A percentile compares a stretch with the other conserved stretches of the same genome.
Conservation (phyloP, 2,797 vertebrate genomes). For the Telmatherina bonti region DNA sequence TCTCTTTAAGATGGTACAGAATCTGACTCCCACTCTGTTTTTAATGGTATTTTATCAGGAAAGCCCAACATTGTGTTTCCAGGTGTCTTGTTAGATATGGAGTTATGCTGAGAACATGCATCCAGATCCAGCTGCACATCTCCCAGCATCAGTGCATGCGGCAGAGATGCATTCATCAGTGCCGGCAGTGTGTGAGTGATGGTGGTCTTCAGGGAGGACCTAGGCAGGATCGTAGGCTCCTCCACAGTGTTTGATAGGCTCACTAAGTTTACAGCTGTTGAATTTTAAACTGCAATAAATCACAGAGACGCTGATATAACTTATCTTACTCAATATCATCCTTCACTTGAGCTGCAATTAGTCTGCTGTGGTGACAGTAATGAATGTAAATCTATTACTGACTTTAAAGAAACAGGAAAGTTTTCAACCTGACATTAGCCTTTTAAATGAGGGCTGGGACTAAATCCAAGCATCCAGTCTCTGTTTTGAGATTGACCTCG, state of each 20-base stretch:
- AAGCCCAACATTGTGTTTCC: no score
- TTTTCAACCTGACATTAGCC: no score
- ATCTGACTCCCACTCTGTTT: no score
- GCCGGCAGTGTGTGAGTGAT: constrained; percentile 1
- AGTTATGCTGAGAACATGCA: background rate
- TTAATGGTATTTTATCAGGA: no score
- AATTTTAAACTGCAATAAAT: constrained; percentile 47
- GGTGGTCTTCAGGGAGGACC: constrained; percentile 2
- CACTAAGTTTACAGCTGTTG: constrained; percentile 29
- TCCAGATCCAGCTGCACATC: background rate
- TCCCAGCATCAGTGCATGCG: background rate
- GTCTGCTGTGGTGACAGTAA: constrained; percentile 16
- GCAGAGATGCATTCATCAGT: constrained; percentile 21
- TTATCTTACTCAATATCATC: constrained; percentile 40
- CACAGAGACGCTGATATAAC: constrained; percentile 26
- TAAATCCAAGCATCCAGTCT: no score
- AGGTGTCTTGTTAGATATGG: no score
- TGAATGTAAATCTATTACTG: no score
- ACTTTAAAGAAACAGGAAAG: no score
- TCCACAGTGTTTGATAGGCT: constrained; percentile 21
- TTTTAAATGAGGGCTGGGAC: no score
- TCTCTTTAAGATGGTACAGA: no score
- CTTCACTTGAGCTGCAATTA: constrained; percentile 36
- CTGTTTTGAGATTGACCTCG: no score
- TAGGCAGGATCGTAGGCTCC: constrained; percentile 4